Conservation (phyloP, 1,140 invertebrate species). For the Formica selysi region DNA sequence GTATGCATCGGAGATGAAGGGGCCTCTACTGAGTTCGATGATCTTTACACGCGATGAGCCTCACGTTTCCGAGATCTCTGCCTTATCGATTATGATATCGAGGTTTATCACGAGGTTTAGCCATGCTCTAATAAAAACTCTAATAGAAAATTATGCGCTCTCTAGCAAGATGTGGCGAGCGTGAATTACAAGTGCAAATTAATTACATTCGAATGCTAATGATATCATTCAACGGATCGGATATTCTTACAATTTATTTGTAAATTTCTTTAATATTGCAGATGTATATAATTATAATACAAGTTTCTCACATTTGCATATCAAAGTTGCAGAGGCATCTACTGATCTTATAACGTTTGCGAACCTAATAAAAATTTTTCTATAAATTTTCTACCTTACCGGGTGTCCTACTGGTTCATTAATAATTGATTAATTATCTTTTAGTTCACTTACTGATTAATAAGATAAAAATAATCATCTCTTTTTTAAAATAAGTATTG, state of each 20-base stretch:
- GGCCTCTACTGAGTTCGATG: conserved; percentile 68
- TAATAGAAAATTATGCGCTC: conserved; percentile 42
- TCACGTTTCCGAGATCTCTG: conserved; percentile 42
- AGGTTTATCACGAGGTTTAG: background rate
- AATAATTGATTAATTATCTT: too few relatives aligned
- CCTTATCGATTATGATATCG: conserved; percentile 64
- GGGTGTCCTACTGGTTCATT: background rate
- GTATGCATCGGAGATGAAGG: conserved; percentile 43
- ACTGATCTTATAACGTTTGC: background rate
- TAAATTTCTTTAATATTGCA: background rate
- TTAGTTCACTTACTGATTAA: background rate
- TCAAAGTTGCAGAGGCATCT: background rate
- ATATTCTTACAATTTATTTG: conserved; percentile 23
- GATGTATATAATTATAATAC: background rate
- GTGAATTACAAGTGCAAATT: conserved; percentile 20
- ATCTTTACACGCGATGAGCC: conserved; percentile 46
- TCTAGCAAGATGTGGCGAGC: conserved; percentile 13
- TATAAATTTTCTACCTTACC: background rate
- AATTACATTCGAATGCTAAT: conserved; percentile 45
- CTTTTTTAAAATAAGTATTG: background rate
- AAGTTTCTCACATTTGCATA: background rate
- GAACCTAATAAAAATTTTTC: background rate
- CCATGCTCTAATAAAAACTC: conserved; percentile 40
- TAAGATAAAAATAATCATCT: background rate
- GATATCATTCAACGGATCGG: background rate